Evolutionary conservation across 2,113 vertebrate genomes (phyloP).

Genomic region (Camelus bactrianus): DNA sequence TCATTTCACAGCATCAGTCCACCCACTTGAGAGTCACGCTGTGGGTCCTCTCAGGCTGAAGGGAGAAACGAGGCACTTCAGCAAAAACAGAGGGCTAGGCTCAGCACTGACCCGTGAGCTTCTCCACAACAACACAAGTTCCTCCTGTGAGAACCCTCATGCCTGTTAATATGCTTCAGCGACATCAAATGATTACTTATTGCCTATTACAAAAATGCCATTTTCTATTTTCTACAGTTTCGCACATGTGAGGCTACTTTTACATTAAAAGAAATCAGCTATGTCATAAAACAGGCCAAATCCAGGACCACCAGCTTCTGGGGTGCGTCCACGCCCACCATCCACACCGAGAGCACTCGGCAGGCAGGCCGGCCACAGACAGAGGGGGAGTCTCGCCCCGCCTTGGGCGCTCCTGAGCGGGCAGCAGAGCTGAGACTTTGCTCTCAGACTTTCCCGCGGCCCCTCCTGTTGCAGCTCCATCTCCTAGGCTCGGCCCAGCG

Average conservation of each 20-base stretch:
- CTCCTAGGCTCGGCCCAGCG: neutral
- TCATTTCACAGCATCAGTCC: neutral
- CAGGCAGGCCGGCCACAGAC: fast-evolving
- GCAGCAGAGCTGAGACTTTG: neutral
- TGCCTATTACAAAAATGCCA: neutral
- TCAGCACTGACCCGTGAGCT: neutral
- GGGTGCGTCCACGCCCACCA: neutral
- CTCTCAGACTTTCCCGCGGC: neutral
- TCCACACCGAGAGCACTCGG: fast-evolving
- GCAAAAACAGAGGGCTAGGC: neutral
- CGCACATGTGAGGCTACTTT: neutral
- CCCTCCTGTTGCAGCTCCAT: neutral
- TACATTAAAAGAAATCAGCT: neutral
- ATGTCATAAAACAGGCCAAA: neutral
- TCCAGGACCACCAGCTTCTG: neutral
- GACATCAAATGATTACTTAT: neutral
- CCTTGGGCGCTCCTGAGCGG: neutral
- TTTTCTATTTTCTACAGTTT: neutral
- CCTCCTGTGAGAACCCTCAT: neutral
- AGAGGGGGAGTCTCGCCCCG: neutral
- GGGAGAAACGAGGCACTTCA: neutral
- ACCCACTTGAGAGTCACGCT: neutral
- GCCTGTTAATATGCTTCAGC: neutral
- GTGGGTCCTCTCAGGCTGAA: neutral
- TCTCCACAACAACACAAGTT: neutral